Conservation (phyloP, 1,140 invertebrate genomes). For the Araneus ventricosus region DNA sequence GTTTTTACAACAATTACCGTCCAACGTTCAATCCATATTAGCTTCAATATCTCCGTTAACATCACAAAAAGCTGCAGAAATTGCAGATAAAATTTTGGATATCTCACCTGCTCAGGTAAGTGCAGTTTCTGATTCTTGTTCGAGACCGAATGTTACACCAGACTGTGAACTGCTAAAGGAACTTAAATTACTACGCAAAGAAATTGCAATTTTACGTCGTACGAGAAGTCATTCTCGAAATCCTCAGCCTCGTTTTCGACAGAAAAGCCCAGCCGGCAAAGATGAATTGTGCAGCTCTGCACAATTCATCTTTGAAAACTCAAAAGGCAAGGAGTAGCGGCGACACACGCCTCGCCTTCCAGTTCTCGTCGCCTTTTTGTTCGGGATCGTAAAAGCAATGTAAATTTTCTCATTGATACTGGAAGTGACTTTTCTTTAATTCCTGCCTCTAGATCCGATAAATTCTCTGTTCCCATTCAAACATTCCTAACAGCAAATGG, state of each 20-base stretch:
- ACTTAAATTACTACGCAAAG: neutral
- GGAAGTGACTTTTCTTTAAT: slow-evolving; percentile 28
- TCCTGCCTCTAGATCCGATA: neutral
- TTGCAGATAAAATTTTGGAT: slow-evolving; percentile 24
- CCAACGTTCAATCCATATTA: slow-evolving; percentile 7
- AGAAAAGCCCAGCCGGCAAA: neutral
- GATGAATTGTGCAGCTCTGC: neutral
- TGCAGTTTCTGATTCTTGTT: neutral
- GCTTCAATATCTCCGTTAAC: neutral
- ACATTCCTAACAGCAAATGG: slow-evolving; percentile 56
- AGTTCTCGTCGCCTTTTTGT: slow-evolving; percentile 58
- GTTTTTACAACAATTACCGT: slow-evolving; percentile 11
- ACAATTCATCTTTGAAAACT: neutral
- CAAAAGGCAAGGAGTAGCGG: neutral
- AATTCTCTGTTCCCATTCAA: neutral
- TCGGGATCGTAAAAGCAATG: neutral
- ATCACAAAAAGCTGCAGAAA: neutral
- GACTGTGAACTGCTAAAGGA: neutral
- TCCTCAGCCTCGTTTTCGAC: no score
- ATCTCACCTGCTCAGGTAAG: neutral
- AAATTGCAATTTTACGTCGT: neutral
- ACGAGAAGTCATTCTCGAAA: neutral
- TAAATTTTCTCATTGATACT: no score
- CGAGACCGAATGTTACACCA: no score
- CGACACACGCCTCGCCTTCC: neutral